Conservation (phyloP, 2,888 invertebrate genomes). For the Parnassius orleans region DNA sequence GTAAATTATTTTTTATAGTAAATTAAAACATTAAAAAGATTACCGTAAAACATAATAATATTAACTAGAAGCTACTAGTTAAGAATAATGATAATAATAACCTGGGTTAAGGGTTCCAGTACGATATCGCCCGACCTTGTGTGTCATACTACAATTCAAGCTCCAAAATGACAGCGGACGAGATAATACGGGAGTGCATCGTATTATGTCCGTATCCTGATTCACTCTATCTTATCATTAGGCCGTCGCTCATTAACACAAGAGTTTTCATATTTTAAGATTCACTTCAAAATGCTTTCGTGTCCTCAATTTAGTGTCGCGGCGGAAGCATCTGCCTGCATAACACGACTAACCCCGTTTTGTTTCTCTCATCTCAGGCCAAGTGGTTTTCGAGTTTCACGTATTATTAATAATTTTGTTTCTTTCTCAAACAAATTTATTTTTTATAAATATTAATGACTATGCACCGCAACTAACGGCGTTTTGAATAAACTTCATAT, state of each 20-base stretch:
- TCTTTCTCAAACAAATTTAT: neutral
- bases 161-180: conserved; percentile 29
- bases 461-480: too few relatives aligned
- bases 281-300: conserved; percentile 13
- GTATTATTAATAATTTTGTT: neutral
- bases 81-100: conserved; percentile 11
- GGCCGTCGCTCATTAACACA: conserved; percentile 19
- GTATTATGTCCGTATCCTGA: conserved; percentile 32
- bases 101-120: conserved; percentile 30
- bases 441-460: too few relatives aligned
- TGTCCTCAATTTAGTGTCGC: conserved; percentile 10
- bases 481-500: too few relatives aligned
- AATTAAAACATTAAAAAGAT: too few relatives aligned
- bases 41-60: neutral
- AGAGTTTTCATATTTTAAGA: conserved; percentile 19
- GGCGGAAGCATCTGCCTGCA: conserved; percentile 6
- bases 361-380: conserved; percentile 1
- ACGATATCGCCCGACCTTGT: conserved; percentile 33
- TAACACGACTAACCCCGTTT: conserved; percentile 5
- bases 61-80: conserved; percentile 4
- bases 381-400: conserved; percentile 1
- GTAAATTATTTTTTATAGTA: too few relatives aligned
- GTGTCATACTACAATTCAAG: conserved; percentile 19
- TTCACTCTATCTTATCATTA: conserved; percentile 35
- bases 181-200: conserved; percentile 22